Evolutionary conservation across 2,888 invertebrate species (phyloP), one percentile per base, ranked within the genome.

Genomic region (Polyommatus iphigenia): DNA sequence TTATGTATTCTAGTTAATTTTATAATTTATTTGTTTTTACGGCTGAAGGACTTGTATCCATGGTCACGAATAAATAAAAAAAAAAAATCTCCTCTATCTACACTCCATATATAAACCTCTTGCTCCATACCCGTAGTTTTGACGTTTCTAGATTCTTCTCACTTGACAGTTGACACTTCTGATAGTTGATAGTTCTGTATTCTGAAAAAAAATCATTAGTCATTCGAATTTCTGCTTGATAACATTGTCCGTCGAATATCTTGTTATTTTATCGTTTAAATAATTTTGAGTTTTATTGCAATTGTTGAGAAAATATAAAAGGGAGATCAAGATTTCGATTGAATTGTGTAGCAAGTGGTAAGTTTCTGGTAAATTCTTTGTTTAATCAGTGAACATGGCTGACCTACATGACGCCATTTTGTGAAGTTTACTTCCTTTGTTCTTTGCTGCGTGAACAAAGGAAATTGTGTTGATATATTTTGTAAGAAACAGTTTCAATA

Each of bases 351-450:
- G 46, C 73, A 73, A 50, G 50, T 29, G 75, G 75, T 75, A 75
- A 75, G 75, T 75, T 24, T 75, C 46, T 29, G 29, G 18, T 71
- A 24, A 67, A 67, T 59, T 76, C 59, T 76, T 59, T 50, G 54
- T 76, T 32, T 62, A 24, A 13, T 67, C 29, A 29, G 8, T 24
- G 62, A 62, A 29, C 2, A 67, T 67, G 67, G 29, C 18, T 67
- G 67, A 75, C 50, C 46, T 50, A 50, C 73, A 75, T 18, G 79
- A 78, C 78, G 80, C 79, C 79, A 79, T 73, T 78, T 75, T 78
- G 62, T 78, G 36, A 76, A 78, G 15, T 67, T 78, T 76, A 67
- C n/a, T 77, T 71, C 50, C 36, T 72, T 76, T 36, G 77, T 36
- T 67, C 29, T 67, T 67, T 29, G 29, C 18, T 67, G 24, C 15